A percentile compares a stretch with the other conserved stretches of the same genome.
Conservation (phyloP, 1,140 invertebrate genomes). For the Centruroides sculpturatus region DNA sequence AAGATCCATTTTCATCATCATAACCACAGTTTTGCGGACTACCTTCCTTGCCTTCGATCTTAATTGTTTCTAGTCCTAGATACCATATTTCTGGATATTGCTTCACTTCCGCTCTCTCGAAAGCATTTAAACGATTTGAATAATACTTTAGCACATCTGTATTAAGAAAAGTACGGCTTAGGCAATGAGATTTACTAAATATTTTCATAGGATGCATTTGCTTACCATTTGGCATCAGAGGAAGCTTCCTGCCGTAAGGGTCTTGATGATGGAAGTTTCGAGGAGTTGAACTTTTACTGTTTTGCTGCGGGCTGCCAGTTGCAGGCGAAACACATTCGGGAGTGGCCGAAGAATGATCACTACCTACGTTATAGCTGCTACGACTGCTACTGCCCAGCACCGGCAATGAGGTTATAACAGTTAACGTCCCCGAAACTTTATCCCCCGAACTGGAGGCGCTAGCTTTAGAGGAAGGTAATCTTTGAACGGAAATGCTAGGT, state of each 20-base stretch:
- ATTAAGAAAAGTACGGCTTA: constrained; percentile 5
- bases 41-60: constrained; percentile 61
- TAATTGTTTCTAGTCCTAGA: constrained; percentile 54
- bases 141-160: constrained; percentile 64
- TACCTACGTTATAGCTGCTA: no score
- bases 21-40: constrained; percentile 58
- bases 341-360: no score
- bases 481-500: constrained; percentile 3
- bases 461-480: constrained; percentile 6
- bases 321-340: no score
- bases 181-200: no score
- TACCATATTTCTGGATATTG: constrained; percentile 71
- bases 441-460: constrained; percentile 34
- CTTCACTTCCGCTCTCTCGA: constrained; percentile 52
- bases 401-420: constrained; percentile 5
- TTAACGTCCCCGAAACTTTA: constrained; percentile 80
- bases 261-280: not conserved
- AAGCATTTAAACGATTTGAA: constrained; percentile 64
- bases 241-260: constrained; percentile 7
- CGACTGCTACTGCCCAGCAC: no score
- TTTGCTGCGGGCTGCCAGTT: no score
- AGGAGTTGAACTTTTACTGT: no score
- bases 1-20: constrained; percentile 84
- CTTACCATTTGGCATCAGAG: constrained; percentile 9
- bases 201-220: no score